phyloP scores from a whole-genome alignment of 2,113 vertebrate genomes.

The Boleophthalmus pectinirostris region DNA sequence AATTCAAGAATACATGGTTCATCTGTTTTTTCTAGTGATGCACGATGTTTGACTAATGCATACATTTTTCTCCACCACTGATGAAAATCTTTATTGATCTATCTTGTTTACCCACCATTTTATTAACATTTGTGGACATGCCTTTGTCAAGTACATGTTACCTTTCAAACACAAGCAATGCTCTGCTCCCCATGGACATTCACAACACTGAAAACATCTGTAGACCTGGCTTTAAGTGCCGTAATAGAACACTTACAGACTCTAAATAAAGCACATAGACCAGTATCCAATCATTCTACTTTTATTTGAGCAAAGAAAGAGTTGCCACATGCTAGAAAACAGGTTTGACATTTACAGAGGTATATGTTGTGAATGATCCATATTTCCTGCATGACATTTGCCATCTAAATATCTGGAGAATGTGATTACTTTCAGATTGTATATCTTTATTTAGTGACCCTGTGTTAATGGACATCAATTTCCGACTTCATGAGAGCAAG shows the following conservation, averaged over 20 bases:
- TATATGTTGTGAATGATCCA: neutral
- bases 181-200: neutral
- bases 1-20: neutral
- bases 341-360: neutral
- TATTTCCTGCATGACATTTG: neutral
- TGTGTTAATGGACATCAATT: neutral
- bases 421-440: neutral
- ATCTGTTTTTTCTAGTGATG: neutral
- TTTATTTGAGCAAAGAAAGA: neutral
- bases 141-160: neutral
- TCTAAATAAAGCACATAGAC: neutral
- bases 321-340: neutral
- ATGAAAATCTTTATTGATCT: neutral
- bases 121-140: neutral
- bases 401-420: neutral
- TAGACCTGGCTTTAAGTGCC: neutral
- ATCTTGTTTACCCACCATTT: neutral
- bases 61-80: neutral
- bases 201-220: neutral
- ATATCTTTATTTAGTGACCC: neutral
- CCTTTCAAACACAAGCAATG: slow-evolving; percentile 3
- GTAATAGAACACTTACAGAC: neutral
- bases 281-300: neutral
- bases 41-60: too few species aligned
- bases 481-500: neutral